These are phyloP conservation scores for Chelonoidis abingdonii DNA, from an alignment of 2,113 vertebrate species.

Conservation along the genomic window DNA sequence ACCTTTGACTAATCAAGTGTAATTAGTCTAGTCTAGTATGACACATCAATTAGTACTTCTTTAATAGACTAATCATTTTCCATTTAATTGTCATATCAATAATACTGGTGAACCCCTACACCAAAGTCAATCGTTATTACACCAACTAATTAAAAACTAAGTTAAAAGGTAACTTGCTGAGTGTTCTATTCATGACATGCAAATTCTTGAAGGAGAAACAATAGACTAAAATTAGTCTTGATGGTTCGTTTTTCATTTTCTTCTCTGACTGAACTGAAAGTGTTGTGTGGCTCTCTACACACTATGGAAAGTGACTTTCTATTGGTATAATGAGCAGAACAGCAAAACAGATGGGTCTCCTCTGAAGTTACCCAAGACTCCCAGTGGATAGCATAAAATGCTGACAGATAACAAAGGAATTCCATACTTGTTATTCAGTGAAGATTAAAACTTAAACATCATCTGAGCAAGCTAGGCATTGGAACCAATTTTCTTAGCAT, in stretches of 20 bases:
- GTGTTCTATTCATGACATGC: slow-evolving; percentile 49
- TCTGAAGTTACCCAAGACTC: slow-evolving; percentile 70
- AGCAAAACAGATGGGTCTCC: slow-evolving; percentile 68
- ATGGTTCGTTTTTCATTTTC: not conserved
- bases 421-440: slow-evolving; percentile 60
- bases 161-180: slow-evolving; percentile 64
- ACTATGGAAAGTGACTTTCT: slow-evolving; percentile 52
- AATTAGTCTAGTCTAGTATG: slow-evolving; percentile 64
- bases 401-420: slow-evolving; percentile 74
- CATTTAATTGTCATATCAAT: slow-evolving; percentile 80
- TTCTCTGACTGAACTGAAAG: slow-evolving; percentile 18
- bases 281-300: not conserved
- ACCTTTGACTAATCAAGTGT: slow-evolving; percentile 61
- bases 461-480: slow-evolving; percentile 36
- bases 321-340: slow-evolving; percentile 64
- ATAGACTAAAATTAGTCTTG: slow-evolving; percentile 17
- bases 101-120: slow-evolving; percentile 63
- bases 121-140: slow-evolving; percentile 75
- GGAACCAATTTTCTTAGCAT: slow-evolving; percentile 37
- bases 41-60: slow-evolving; percentile 72
- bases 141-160: slow-evolving; percentile 76
- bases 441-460: slow-evolving; percentile 80
- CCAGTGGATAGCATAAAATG: slow-evolving; percentile 76
- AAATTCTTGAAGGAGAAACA: slow-evolving; percentile 43
- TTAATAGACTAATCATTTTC: slow-evolving; percentile 75